Base-by-base conservation (phyloP, 2,888 invertebrate species). In the Stegophylla sp. region DNA sequence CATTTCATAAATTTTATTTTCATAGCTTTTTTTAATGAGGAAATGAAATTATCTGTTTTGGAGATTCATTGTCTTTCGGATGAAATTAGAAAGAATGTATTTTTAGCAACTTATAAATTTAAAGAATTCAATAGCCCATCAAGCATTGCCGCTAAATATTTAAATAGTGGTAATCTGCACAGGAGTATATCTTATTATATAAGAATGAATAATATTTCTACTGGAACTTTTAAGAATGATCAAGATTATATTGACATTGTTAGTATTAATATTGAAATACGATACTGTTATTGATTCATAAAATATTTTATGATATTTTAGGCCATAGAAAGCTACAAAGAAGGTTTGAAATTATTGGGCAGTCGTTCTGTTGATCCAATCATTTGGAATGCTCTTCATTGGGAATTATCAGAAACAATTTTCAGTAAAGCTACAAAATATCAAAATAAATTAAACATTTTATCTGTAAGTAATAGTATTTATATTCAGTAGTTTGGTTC, bases 351-450 rank as follows among this genome's bases (percentile, higher is more conserved):
- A 82, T 88, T 91, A 28, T 87, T 94, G n/a, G 92, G 91, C 0
- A 88, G 89, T 0, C 87, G 91, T 0, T 91, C 91, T 84, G 86
- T 87, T 0, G 91, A 91, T 85, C 89, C 91, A 0, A 89, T 89
- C 0, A 89, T 93, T 77, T 92, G 93, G 92, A 95, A 96, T 84
- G 89, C 92, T 2, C 92, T 96, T 10, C 90, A 89, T 17, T 96
- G 95, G 95, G 96, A 96, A 86, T 88, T 94, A 76, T 94, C 94
- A 45, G 92, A 93, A 15, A 93, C 95, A 1, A 89, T 93, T n/a
- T 96, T 92, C 86, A 93, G 91, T 0, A 89, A 93, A 85, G 95
- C 93, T 0, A 91, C 92, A 48, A 88, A 92, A 41, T 87, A 95
- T 86, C 95, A 95, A 86, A 95, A 96, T 63, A 67, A 71, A 51